Base-by-base conservation (phyloP, 2,797 vertebrate genomes). In the Crypturellus tataupa region DNA sequence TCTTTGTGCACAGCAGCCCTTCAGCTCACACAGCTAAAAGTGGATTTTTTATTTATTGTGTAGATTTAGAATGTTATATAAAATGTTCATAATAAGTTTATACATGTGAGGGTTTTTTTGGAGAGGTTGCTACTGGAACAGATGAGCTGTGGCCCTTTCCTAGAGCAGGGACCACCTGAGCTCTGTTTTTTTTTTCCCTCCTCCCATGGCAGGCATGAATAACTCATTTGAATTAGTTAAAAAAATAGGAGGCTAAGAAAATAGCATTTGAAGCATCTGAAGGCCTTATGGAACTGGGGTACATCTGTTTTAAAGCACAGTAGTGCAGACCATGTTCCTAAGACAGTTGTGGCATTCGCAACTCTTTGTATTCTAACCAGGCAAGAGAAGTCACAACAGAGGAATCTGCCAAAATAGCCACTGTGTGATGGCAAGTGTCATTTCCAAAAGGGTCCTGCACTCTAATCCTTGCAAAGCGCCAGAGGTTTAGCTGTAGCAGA, bases 241-340 rank as follows among this genome's bases (percentile, higher is more conserved):
- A 5, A 5, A 77, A 67, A 17, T 40, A 68, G 11, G 33, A 51
- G 14, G 53, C 59, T 56, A 56, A 93, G 85, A 92, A 95, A 71
- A 72, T 1, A 47, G 49, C 24, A 44, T n/a, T 49, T 12, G 47
- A 49, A 49, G 7, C 53, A 51, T 81, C 53, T 44, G 49, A 91
- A 42, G 51, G 29, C 70, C 55, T 17, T 56, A 15, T 1, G 81
- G 77, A 72, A 56, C 46, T 6, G 15, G 29, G 42, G 73, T 60
- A 59, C 82, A 69, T 88, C 58, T 94, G 83, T 77, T 94, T 79
- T 55, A 59, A 88, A 92, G 91, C 69, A 90, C 31, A 11, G 1
- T 58, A 84, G 37, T 16, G 53, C 76, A 89, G 62, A 49, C 70
- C 51, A 4, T 39, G 78, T 56, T 85, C 59, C 85, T 79, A 17